These are phyloP conservation scores for Chrysogorgia sp. DNA, from an alignment of 92 coral and sea anemone species.

Conservation along the genomic window DNA sequence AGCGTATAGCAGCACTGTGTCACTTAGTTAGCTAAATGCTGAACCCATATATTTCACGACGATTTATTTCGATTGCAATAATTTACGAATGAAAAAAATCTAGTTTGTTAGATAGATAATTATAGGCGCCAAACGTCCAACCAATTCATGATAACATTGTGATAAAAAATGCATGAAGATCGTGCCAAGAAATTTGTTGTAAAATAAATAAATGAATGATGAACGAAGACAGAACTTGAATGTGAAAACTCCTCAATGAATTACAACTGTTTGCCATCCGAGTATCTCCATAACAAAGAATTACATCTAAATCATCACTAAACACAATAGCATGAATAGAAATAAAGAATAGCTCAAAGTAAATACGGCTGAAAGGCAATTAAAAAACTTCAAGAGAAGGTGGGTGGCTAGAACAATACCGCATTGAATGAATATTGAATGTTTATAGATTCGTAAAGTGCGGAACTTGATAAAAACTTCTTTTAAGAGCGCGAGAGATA, in stretches of 20 bases:
- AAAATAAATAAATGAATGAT: constrained; percentile 99
- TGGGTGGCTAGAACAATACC: constrained; percentile 75
- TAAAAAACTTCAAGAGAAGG: constrained; percentile 72
- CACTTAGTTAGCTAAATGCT: not conserved
- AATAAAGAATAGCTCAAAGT: constrained; percentile 78
- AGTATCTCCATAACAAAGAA: constrained; percentile 99
- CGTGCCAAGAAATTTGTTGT: constrained; percentile 94
- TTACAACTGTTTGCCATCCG: constrained; percentile 94
- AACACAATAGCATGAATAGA: constrained; percentile 92
- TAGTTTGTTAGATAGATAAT: constrained; percentile 22
- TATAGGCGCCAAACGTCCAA: constrained; percentile 42
- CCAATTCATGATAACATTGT: constrained; percentile 80
- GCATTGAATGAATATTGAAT: constrained; percentile 68
- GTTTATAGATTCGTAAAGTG: constrained; percentile 91
- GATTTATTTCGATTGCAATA: constrained; percentile 27
- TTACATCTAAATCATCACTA: constrained; percentile 82
- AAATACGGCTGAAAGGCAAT: constrained; percentile 84
- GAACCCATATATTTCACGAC: not conserved
- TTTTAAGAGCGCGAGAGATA: constrained; percentile 71
- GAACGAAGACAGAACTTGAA: constrained; percentile 98
- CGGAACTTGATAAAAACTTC: constrained; percentile 71
- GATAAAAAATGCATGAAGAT: constrained; percentile 99
- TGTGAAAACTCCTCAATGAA: constrained; percentile 96
- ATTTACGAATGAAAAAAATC: constrained; percentile 9
- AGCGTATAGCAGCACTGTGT: not conserved